Evolutionary conservation across 2,888 invertebrate genomes (phyloP).

Genomic region (Lobophora halterata): DNA sequence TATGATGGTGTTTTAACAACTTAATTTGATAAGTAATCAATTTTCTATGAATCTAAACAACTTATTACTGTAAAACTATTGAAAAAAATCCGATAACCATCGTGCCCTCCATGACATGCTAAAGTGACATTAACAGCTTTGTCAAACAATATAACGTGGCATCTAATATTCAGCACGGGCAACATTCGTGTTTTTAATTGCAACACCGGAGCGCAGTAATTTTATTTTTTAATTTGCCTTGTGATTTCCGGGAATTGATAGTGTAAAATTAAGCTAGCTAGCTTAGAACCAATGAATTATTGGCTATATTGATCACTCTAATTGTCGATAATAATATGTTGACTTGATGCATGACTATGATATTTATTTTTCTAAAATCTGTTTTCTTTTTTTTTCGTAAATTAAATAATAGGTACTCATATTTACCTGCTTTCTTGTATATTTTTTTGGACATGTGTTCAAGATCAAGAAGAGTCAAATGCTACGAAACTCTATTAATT

Average conservation of each 20-base stretch:
- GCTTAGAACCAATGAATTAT: constrained; percentile 4
- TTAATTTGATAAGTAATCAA: constrained; percentile 7
- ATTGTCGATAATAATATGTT: neutral
- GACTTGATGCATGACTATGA: too few species aligned
- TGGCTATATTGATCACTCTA: too few species aligned
- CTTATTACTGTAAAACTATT: constrained; percentile 27
- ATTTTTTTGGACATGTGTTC: too few species aligned
- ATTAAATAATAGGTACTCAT: too few species aligned
- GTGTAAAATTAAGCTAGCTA: constrained; percentile 24
- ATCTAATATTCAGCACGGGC: constrained; percentile 66
- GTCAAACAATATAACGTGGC: constrained; percentile 67
- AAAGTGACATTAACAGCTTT: constrained; percentile 75
- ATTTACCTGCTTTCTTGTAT: too few species aligned
- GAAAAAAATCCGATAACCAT: constrained; percentile 48
- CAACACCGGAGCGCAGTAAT: constrained; percentile 49
- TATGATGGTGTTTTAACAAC: too few species aligned
- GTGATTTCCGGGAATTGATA: constrained; percentile 27
- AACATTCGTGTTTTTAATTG: constrained; percentile 63
- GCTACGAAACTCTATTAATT: too few species aligned
- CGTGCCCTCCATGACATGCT: constrained; percentile 65
- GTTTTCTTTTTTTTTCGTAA: too few species aligned
- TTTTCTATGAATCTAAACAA: constrained; percentile 6
- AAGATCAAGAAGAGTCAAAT: too few species aligned
- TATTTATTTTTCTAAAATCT: too few species aligned
- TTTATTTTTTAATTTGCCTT: constrained; percentile 29